Percentiles rank a stretch among this genome's conserved stretches.
These are phyloP conservation scores for Limnodromus scolopaceus DNA, from an alignment of 2,797 vertebrate species.

Conservation along the genomic window DNA sequence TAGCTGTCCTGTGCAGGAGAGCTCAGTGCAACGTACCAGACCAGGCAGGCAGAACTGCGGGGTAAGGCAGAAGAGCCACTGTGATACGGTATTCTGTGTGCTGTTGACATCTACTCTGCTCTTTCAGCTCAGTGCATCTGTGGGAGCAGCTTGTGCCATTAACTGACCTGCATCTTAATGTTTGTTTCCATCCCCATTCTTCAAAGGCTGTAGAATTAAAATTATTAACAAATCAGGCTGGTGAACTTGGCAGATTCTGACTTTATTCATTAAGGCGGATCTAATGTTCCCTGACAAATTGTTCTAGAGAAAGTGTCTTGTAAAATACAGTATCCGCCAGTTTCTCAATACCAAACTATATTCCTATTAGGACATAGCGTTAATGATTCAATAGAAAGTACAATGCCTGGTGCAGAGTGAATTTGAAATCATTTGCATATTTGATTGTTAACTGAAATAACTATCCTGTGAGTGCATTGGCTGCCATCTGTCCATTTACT, in stretches of 20 bases:
- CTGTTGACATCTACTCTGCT: not conserved
- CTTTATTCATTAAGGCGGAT: slow-evolving; percentile 1
- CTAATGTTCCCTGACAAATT: slow-evolving; percentile 13
- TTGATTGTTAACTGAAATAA: slow-evolving; percentile 69
- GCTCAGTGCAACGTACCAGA: fast-evolving
- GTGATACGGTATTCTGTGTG: fast-evolving
- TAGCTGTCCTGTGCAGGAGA: not conserved
- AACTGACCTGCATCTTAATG: not conserved
- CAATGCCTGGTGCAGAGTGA: slow-evolving; percentile 23
- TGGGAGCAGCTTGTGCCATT: not conserved
- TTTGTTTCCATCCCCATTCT: not conserved
- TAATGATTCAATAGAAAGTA: slow-evolving; percentile 59
- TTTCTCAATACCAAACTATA: not conserved
- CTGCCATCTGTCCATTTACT: slow-evolving; percentile 78
- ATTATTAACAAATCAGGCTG: not conserved
- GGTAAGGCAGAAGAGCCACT: not conserved
- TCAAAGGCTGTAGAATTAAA: not conserved
- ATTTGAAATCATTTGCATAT: slow-evolving; percentile 56
- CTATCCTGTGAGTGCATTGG: slow-evolving; percentile 27
- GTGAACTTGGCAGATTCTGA: not conserved
- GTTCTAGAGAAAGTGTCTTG: slow-evolving; percentile 28
- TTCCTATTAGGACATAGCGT: slow-evolving; percentile 20
- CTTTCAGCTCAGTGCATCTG: not conserved
- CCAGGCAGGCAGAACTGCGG: not conserved
- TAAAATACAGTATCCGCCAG: not conserved